These are phyloP conservation scores for Megamerina dolium DNA, from an alignment of 2,888 invertebrate species.

Conservation along the genomic window DNA sequence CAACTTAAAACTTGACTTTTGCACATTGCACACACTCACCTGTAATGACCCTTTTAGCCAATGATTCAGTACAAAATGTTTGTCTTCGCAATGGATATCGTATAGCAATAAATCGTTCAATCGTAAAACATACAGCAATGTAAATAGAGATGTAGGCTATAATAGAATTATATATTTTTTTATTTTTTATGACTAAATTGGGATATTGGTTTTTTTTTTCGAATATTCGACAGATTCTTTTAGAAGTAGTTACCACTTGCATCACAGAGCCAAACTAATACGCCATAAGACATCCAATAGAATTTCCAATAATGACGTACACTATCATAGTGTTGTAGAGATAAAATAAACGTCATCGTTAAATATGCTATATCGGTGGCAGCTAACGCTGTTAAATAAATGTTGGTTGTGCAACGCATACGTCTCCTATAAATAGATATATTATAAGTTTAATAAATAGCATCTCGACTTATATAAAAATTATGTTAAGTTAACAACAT, in stretches of 20 bases:
- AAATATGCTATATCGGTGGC: slow-evolving; percentile 66
- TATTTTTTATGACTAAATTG: no score
- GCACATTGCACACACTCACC: slow-evolving; percentile 31
- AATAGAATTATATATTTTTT: no score
- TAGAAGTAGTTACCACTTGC: slow-evolving; percentile 63
- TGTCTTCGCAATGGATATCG: slow-evolving; percentile 68
- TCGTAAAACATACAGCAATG: slow-evolving; percentile 69
- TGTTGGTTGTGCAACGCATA: slow-evolving; percentile 70
- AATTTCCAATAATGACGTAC: slow-evolving; percentile 51
- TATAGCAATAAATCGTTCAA: slow-evolving; percentile 70
- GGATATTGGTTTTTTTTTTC: no score
- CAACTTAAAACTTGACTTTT: background rate
- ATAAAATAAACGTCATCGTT: slow-evolving; percentile 59
- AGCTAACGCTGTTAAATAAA: slow-evolving; percentile 67
- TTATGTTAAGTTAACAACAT: no score
- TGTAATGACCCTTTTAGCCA: slow-evolving; percentile 62
- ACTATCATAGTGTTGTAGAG: slow-evolving; percentile 56
- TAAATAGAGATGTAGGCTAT: slow-evolving; percentile 64
- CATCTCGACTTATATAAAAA: no score
- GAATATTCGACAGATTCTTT: no score
- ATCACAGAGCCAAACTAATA: slow-evolving; percentile 60
- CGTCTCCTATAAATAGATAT: slow-evolving; percentile 51
- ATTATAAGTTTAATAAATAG: no score
- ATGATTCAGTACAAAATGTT: slow-evolving; percentile 62
- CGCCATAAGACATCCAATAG: slow-evolving; percentile 58